A percentile compares a stretch with the other conserved stretches of the same genome.
Conservation (phyloP, 92 coral and sea anemone species). For the Montipora capitata region DNA sequence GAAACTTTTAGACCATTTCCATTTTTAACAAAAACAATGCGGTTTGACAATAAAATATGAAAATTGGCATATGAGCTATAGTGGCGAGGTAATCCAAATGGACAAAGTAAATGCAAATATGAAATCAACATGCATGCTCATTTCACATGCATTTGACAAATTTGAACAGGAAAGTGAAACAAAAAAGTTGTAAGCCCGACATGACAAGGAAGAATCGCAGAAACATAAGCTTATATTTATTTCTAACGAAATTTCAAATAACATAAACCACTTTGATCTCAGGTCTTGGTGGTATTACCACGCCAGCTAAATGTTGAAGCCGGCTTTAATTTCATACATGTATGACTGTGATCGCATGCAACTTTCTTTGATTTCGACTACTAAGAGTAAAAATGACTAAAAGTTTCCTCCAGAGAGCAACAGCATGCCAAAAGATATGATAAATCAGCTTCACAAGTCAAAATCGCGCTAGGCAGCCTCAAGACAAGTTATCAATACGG, state of each 20-base stretch:
- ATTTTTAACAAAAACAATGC: too few species aligned
- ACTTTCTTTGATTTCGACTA: background rate
- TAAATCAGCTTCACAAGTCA: background rate
- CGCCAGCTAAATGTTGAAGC: too few species aligned
- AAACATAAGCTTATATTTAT: too few species aligned
- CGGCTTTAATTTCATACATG: too few species aligned
- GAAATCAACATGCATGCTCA: conserved; percentile 30
- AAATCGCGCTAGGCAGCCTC: background rate
- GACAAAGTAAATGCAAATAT: background rate
- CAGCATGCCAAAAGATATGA: too few species aligned
- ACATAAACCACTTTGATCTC: background rate
- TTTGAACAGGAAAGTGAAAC: too few species aligned
- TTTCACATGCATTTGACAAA: background rate
- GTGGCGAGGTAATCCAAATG: background rate
- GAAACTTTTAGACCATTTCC: too few species aligned
- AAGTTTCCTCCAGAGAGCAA: background rate
- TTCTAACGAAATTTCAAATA: background rate
- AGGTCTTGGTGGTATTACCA: too few species aligned
- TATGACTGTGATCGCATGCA: background rate
- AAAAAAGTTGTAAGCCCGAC: background rate
- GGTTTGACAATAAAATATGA: too few species aligned
- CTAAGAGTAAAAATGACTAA: background rate
- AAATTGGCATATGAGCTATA: background rate
- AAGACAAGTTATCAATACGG: background rate
- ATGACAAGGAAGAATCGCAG: background rate